phyloP scores from a whole-genome alignment of 2,888 invertebrate species.

The Acanthosoma haemorrhoidale region DNA sequence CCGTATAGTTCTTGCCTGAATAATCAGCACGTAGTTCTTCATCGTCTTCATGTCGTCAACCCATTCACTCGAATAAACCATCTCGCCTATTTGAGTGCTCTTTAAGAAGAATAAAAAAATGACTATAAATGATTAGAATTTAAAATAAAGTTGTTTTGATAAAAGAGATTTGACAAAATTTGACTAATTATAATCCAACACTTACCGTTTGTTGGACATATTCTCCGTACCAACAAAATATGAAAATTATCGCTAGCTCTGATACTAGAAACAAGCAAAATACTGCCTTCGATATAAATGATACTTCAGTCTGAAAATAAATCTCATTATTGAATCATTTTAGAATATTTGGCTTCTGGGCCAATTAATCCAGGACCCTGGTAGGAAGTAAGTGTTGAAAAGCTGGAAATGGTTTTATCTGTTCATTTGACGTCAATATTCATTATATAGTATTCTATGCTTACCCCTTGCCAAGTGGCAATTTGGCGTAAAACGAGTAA shows the following conservation, averaged over 20 bases:
- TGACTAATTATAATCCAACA: too few relatives aligned
- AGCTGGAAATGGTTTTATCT: too few relatives aligned
- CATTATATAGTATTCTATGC: too few relatives aligned
- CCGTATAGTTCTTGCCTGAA: neutral
- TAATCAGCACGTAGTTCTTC: neutral
- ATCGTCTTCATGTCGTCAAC: neutral
- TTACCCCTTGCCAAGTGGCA: too few relatives aligned
- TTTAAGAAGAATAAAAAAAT: neutral
- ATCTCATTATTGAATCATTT: too few relatives aligned
- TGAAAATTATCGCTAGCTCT: neutral
- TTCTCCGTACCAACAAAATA: neutral
- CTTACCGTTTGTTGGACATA: neutral
- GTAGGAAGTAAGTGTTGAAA: too few relatives aligned
- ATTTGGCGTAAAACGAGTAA: too few relatives aligned
- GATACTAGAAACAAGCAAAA: neutral
- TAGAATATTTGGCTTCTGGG: too few relatives aligned
- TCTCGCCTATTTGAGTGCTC: neutral
- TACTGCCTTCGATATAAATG: neutral
- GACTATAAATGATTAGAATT: neutral
- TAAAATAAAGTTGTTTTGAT: too few relatives aligned
- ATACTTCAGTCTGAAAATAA: neutral
- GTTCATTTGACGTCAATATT: too few relatives aligned
- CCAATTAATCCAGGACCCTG: too few relatives aligned
- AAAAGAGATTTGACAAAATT: too few relatives aligned
- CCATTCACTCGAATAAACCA: neutral